Evolutionary conservation across 2,888 invertebrate species (phyloP), one percentile per base, ranked within the genome.

Genomic region (Ferdinandea cuprea): DNA sequence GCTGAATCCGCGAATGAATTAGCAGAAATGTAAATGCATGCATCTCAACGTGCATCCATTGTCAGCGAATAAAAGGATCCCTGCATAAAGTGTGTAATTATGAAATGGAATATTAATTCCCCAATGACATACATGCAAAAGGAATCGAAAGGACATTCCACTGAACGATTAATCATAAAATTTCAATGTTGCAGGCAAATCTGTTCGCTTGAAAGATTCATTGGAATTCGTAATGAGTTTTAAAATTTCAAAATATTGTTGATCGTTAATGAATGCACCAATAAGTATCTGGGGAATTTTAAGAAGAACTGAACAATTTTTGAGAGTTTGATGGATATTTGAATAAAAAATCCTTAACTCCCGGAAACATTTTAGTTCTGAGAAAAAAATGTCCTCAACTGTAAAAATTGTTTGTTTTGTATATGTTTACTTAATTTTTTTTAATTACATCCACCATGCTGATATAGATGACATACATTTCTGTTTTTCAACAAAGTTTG

Each of bases 21-120:
- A 72, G 72, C 77, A 71, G 40, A 66, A 83, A 83, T 83, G 77
- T 72, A 83, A 81, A 81, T 81, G 71, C 66, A 81, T 81, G 71
- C 59, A 77, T 61, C 52, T 54, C 54, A 48, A 65, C 63, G 65
- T 63, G 42, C 50, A 50, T 21, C 32, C 56, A 78, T 74, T 73
- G 68, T 68, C 69, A 65, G 63, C 59, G 66, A 21, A 32, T 78
- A 72, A 83, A 77, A 61, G 72, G 54, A 77, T 37, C 72, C 56
- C 56, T 72, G 72, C 78, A 78, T 83, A 83, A 72, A 78, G 83
- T 63, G 48, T 83, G 77, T 83, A 83, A 83, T 83, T 83, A 83
- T 52, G 66, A 37, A 28, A 58, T 61, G 42, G 71, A 72, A 83
- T 78, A 83, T 83, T 78, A 83, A 83, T 83, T 83, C 83, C 83